phyloP scores from a whole-genome alignment of 2,113 vertebrate genomes.

The Fukomys damarensis region DNA sequence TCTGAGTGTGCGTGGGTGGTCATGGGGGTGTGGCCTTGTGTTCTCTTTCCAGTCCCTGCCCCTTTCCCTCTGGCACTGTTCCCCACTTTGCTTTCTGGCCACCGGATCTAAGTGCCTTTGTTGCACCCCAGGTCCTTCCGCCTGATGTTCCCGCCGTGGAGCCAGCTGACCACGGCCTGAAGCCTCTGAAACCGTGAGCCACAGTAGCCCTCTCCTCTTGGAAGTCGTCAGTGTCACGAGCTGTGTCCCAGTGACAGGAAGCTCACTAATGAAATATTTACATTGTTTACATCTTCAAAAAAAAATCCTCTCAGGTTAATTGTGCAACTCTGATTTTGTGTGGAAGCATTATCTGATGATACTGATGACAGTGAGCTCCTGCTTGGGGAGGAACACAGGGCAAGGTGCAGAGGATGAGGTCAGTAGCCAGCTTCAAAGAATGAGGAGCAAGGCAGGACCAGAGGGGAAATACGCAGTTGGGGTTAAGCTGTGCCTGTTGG shows the following conservation, averaged over 20 bases:
- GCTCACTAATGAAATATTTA: neutral
- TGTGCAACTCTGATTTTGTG: neutral
- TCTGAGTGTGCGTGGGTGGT: neutral
- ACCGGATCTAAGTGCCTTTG: neutral
- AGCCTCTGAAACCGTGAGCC: neutral
- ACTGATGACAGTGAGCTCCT: neutral
- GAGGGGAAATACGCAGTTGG: accelerated
- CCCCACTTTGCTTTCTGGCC: neutral
- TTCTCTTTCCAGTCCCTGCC: neutral
- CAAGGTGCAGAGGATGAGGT: neutral
- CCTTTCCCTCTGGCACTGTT: neutral
- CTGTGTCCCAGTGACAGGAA: neutral
- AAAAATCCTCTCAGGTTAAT: neutral
- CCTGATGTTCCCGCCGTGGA: neutral
- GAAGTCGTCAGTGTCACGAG: neutral
- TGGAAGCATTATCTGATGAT: neutral
- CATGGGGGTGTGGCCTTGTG: neutral
- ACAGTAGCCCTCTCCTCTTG: neutral
- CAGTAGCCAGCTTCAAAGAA: neutral
- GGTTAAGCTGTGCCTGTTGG: accelerated
- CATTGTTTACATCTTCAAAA: neutral
- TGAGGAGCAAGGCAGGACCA: too few relatives aligned
- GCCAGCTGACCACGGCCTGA: neutral
- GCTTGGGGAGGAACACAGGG: neutral
- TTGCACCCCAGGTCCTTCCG: neutral